Percentiles rank a stretch among this genome's conserved stretches.
Conservation (phyloP, 1,140 invertebrate genomes). For the Olivierus martensii region DNA sequence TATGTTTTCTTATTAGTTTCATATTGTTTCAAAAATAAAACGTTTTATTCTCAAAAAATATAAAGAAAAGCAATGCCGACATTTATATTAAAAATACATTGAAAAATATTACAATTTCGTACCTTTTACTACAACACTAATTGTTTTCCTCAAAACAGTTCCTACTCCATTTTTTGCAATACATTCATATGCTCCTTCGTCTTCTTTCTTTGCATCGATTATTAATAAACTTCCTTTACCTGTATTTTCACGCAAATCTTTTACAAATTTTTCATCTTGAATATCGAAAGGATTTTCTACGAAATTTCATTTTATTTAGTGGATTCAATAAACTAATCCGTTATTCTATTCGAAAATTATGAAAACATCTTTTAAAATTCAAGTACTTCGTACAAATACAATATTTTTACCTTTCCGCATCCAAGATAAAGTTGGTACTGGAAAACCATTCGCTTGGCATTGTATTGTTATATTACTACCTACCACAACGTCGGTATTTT, state of each 20-base stretch:
- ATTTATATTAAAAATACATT: no score
- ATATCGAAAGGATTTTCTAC: no score
- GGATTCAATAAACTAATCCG: no score
- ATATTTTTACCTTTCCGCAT: conserved; percentile 10
- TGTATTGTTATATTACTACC: conserved; percentile 66
- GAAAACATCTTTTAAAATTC: not conserved
- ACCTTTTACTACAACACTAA: conserved; percentile 5
- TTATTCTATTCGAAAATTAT: no score
- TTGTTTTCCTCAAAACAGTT: not conserved
- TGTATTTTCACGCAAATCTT: no score
- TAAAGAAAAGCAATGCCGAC: no score
- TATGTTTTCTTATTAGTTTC: no score
- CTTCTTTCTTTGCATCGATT: conserved; percentile 58
- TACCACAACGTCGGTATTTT: conserved; percentile 66
- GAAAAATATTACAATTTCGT: no score
- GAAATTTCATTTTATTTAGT: no score
- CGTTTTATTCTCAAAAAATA: no score
- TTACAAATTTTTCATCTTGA: no score
- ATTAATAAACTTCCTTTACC: conserved; percentile 31
- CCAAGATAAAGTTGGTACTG: conserved; percentile 73
- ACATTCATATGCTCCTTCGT: conserved; percentile 74
- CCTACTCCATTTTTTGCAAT: conserved; percentile 63
- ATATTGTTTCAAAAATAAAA: no score
- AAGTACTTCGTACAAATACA: not conserved
- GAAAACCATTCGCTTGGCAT: conserved; percentile 80